These are phyloP conservation scores for Anguilla rostrata DNA, from an alignment of 2,113 vertebrate species.

Conservation along the genomic window DNA sequence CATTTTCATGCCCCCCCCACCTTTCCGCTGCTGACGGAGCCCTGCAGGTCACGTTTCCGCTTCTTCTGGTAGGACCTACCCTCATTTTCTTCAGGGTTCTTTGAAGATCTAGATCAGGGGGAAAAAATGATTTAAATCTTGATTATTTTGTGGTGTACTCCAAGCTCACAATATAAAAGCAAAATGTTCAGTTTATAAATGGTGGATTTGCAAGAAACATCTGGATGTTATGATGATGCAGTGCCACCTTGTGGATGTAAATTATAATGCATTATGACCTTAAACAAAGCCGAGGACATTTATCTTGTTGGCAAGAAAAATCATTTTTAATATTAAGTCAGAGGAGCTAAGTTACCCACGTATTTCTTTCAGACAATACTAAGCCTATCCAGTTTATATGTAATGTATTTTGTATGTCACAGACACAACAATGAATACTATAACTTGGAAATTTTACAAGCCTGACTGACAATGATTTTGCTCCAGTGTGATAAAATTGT, in stretches of 20 bases:
- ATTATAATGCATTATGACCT: neutral
- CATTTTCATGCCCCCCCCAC: constrained; percentile 49
- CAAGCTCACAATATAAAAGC: neutral
- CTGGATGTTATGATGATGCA: neutral
- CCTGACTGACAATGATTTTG: too few relatives aligned
- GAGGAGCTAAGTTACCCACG: neutral
- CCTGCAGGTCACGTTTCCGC: constrained; percentile 92
- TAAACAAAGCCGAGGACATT: neutral
- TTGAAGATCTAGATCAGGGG: constrained; percentile 71
- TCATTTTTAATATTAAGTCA: neutral
- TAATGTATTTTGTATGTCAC: too few relatives aligned
- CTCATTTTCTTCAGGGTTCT: constrained; percentile 77
- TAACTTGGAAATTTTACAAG: too few relatives aligned
- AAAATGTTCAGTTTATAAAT: neutral
- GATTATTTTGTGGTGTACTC: neutral
- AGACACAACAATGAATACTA: too few relatives aligned
- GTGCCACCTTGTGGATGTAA: neutral
- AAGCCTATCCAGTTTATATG: too few relatives aligned
- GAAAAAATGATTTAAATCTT: neutral
- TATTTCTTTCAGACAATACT: neutral
- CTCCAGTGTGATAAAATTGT: too few relatives aligned
- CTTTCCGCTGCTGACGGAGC: constrained; percentile 92
- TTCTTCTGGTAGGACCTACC: constrained; percentile 94
- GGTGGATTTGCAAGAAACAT: neutral
- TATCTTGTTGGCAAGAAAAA: too few relatives aligned